These are phyloP conservation scores for Empis stercorea DNA, from an alignment of 2,888 invertebrate genomes.

Conservation along the genomic window DNA sequence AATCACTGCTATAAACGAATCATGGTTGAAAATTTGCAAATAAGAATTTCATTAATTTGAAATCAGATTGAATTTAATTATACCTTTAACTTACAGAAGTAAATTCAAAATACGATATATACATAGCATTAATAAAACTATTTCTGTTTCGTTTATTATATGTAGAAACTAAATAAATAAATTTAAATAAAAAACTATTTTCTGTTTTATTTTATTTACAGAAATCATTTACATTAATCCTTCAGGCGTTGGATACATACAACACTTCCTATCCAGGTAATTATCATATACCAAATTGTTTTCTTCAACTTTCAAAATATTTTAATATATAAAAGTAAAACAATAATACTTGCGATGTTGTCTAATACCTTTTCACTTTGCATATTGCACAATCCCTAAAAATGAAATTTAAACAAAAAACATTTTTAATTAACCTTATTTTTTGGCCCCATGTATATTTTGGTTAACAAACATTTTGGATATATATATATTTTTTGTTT, in stretches of 20 bases:
- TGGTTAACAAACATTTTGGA: background rate
- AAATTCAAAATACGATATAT: no score
- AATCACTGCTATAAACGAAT: no score
- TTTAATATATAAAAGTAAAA: background rate
- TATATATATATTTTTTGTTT: constrained; percentile 19
- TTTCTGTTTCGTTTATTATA: no score
- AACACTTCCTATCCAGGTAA: constrained; percentile 61
- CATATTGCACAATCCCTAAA: constrained; percentile 11
- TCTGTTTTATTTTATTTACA: constrained; percentile 40
- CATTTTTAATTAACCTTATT: background rate
- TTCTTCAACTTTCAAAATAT: background rate
- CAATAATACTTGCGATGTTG: no score
- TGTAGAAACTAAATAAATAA: background rate
- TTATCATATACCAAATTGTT: constrained; percentile 20
- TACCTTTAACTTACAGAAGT: no score
- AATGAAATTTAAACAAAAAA: background rate
- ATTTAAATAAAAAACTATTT: constrained; percentile 9
- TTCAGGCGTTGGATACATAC: constrained; percentile 79
- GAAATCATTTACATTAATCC: constrained; percentile 86
- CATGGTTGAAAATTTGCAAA: no score
- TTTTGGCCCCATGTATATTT: background rate
- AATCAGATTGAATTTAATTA: no score
- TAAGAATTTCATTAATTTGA: no score
- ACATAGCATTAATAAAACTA: no score
- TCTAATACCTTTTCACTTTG: constrained; percentile 3